Percentiles rank a stretch among this genome's conserved stretches.
Evolutionary conservation across 1,140 invertebrate genomes (phyloP).

Genomic region (Rhynchophorus ferrugineus): DNA sequence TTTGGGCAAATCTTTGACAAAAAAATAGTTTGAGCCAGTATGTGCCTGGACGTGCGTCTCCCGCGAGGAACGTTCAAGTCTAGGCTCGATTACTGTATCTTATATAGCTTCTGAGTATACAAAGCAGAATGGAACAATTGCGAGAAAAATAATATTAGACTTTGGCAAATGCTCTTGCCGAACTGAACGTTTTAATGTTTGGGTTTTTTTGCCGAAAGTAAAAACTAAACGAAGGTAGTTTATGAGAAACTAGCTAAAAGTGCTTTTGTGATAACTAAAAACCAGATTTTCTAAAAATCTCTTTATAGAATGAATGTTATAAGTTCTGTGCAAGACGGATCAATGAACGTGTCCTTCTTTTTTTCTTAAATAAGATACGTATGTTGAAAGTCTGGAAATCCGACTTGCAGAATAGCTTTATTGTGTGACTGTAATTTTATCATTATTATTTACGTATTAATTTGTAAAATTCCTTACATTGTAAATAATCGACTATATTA

Average conservation of each 20-base stretch:
- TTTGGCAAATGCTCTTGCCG: too few relatives aligned
- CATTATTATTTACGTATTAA: conserved; percentile 13
- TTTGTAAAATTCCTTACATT: conserved; percentile 21
- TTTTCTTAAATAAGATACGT: background rate
- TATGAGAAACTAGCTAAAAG: conserved; percentile 21
- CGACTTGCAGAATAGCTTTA: conserved; percentile 5
- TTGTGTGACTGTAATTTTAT: conserved; percentile 19
- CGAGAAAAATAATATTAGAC: too few relatives aligned
- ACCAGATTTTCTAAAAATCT: too few relatives aligned
- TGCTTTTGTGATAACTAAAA: conserved; percentile 30
- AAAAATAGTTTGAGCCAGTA: too few relatives aligned
- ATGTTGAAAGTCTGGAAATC: too few relatives aligned
- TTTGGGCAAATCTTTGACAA: too few relatives aligned
- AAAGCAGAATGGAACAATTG: conserved; percentile 16
- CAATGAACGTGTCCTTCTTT: background rate
- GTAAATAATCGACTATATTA: conserved; percentile 21
- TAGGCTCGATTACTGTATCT: too few relatives aligned
- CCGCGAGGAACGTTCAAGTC: too few relatives aligned
- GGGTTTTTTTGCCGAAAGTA: conserved; percentile 26
- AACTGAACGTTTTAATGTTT: too few relatives aligned
- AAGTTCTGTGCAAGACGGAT: background rate
- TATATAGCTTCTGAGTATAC: conserved; percentile 12
- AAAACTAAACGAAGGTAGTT: conserved; percentile 10
- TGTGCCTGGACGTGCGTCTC: too few relatives aligned
- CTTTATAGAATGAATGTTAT: background rate